Percentiles rank a stretch among this genome's conserved stretches.
Evolutionary conservation across 2,113 vertebrate genomes (phyloP).

Genomic region (Phoenicopterus ruber): DNA sequence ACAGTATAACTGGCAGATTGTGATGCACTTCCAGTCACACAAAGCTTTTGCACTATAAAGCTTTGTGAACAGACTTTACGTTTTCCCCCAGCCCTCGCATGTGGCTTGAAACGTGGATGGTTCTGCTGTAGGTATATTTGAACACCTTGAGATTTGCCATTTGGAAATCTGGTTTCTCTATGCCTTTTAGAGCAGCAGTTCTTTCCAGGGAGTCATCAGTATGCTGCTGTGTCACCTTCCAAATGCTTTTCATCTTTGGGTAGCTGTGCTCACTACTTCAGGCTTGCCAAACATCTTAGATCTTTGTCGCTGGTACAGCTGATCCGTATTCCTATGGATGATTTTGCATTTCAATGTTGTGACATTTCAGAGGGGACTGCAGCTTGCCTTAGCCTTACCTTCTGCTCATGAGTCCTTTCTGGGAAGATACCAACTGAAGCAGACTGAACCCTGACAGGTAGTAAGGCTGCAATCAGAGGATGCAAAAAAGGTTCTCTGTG

Average conservation of each 20-base stretch:
- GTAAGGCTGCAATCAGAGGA: background rate
- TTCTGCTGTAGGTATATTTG: background rate
- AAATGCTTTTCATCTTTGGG: background rate
- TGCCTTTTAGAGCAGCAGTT: background rate
- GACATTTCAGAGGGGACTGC: background rate
- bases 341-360: background rate
- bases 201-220: background rate
- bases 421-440: background rate
- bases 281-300: background rate
- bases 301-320: background rate
- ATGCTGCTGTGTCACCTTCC: background rate
- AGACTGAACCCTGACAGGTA: background rate
- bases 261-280: background rate
- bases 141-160: background rate
- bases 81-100: background rate
- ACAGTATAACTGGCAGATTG: accelerated
- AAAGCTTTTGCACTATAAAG: background rate
- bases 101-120: background rate
- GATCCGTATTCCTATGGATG: background rate
- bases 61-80: background rate
- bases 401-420: background rate
- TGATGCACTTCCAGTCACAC: background rate
- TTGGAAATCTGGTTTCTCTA: background rate
- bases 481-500: background rate
- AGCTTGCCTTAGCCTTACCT: background rate